These are phyloP conservation scores for Tetheella fluctuosa DNA, from an alignment of 2,888 invertebrate species.

Conservation along the genomic window DNA sequence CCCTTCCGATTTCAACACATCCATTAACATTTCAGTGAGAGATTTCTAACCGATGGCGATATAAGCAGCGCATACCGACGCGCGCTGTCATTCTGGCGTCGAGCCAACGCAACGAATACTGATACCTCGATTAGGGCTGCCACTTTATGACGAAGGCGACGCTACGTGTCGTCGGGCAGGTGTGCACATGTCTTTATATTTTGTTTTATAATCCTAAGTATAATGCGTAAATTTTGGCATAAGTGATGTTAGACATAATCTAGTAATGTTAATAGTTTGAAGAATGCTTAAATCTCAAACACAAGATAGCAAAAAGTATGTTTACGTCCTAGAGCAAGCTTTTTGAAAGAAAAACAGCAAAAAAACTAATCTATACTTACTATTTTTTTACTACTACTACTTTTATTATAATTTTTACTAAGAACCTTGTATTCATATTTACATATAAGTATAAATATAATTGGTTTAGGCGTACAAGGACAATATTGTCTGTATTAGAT, in stretches of 20 bases:
- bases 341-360: too few relatives aligned
- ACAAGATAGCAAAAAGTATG: too few relatives aligned
- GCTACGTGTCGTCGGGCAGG: conserved; percentile 31
- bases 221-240: neutral
- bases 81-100: conserved; percentile 50
- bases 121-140: conserved; percentile 24
- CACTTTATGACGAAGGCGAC: neutral
- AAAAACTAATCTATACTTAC: too few relatives aligned
- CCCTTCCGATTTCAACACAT: conserved; percentile 51
- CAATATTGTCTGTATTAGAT: too few relatives aligned
- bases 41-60: conserved; percentile 54
- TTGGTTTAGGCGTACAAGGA: too few relatives aligned
- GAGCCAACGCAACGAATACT: conserved; percentile 45
- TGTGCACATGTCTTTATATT: conserved; percentile 36
- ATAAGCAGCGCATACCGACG: conserved; percentile 52
- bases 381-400: too few relatives aligned
- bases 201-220: conserved; percentile 13
- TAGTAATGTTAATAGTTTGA: too few relatives aligned
- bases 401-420: too few relatives aligned
- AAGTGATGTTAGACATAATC: neutral
- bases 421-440: too few relatives aligned
- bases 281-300: too few relatives aligned
- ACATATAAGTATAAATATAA: too few relatives aligned
- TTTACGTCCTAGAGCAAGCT: too few relatives aligned
- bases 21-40: conserved; percentile 68